These are phyloP conservation scores for Saimiri boliviensis DNA, from an alignment of 2,113 vertebrate species.

Conservation along the genomic window DNA sequence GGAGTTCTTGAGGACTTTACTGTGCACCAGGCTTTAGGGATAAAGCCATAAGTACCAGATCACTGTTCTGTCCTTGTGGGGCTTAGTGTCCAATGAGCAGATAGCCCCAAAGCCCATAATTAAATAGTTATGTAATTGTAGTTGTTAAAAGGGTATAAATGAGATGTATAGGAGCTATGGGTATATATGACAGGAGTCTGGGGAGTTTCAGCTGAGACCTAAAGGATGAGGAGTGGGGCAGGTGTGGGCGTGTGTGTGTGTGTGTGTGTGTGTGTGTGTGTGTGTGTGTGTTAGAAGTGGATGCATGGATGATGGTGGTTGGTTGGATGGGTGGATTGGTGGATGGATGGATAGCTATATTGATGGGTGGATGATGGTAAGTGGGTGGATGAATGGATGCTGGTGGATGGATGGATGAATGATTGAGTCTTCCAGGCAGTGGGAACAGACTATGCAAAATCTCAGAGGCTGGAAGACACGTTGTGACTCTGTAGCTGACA, in stretches of 20 bases:
- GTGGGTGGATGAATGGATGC: background rate
- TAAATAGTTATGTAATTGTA: background rate
- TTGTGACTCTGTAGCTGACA: background rate
- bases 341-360: too few relatives aligned
- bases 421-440: background rate
- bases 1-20: background rate
- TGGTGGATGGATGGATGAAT: background rate
- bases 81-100: background rate
- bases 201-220: background rate
- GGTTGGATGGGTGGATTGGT: background rate
- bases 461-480: background rate
- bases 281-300: background rate
- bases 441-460: background rate
- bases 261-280: too few relatives aligned
- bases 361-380: background rate
- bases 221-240: background rate
- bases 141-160: background rate
- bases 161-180: background rate
- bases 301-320: background rate
- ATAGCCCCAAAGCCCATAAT: background rate
- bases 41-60: background rate
- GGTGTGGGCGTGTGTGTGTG: too few relatives aligned
- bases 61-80: background rate
- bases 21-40: background rate
- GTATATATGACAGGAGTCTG: accelerated